Evolutionary conservation across 1,140 invertebrate genomes (phyloP).

Genomic region (Trichoplusia ni): DNA sequence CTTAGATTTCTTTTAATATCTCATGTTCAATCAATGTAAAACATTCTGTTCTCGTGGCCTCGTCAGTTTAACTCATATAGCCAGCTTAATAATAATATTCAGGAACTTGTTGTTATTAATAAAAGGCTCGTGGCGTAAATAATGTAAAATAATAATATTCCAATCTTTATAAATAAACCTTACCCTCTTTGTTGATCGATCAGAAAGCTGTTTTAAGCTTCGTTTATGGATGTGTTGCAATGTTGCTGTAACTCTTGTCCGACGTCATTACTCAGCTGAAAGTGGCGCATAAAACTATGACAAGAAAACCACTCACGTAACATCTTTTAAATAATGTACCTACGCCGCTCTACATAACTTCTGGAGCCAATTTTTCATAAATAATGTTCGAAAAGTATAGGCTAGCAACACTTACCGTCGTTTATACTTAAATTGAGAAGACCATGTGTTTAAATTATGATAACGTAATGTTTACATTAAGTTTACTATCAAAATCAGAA

Average conservation of each 20-base stretch:
- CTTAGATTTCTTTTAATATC: conserved; percentile 50
- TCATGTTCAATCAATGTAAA: conserved; percentile 12
- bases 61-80: too few relatives aligned
- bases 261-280: conserved; percentile 54
- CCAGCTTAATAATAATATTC: too few relatives aligned
- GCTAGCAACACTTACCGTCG: too few relatives aligned
- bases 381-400: too few relatives aligned
- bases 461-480: not conserved
- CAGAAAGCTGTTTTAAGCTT: not conserved
- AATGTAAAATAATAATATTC: too few relatives aligned
- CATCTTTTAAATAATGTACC: conserved; percentile 43
- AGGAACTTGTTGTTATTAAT: too few relatives aligned
- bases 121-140: too few relatives aligned
- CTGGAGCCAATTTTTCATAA: conserved; percentile 6
- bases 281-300: conserved; percentile 49
- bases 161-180: too few relatives aligned
- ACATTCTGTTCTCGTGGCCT: not conserved
- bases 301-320: conserved; percentile 49
- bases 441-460: too few relatives aligned
- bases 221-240: conserved; percentile 43
- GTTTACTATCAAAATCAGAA: not conserved
- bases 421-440: too few relatives aligned
- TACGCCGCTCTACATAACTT: conserved; percentile 16
- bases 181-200: not conserved
- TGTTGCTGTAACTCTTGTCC: conserved; percentile 39